Evolutionary conservation across 1,140 invertebrate species (phyloP), one percentile per base, ranked within the genome.

Genomic region (Acromyrmex charruanus): DNA sequence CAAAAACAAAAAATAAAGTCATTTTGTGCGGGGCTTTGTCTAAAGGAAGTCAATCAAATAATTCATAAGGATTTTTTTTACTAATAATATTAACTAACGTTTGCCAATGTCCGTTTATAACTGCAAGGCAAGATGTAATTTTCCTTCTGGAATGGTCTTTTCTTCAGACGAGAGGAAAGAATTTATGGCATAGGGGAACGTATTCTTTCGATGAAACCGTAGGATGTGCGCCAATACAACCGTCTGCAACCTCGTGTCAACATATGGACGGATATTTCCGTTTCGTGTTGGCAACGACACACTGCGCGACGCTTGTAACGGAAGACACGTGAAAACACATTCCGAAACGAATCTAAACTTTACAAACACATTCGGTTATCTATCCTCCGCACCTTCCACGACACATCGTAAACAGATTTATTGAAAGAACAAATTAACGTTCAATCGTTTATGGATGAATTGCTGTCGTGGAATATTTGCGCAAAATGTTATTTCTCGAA

Each of bases 211-310:
- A 87, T 86, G 59, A 61, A 51, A n/a, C 75, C 65, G 82, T 82
- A 82, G 66, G 49, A 75, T 31, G 55, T 61, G n/a, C 39, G 49
- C 31, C 18, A 25, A 68, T 55, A 58, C 58, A 59, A 74, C 31
- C 44, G 88, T 75, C 89, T 84, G 75, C 85, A 81, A 86, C 82
- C 51, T 81, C 87, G 69, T 88, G 81, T 91, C 87, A 91, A 91
- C 88, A 91, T 91, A 87, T 82, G 77, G 82, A 91, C 61, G 85
- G 77, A 87, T 87, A 91, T 90, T 91, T 91, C 90, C 90, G 85
- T 79, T 85, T 72, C 71, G 55, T 55, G 44, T 44, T 18, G n/a
- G 80, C 25, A 75, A 28, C 69, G 25, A 51, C 55, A 74, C 31
- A 18, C 80, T 84, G 44, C 49, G 55, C 53, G 44, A 31, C 7